Evolutionary conservation across 2,113 vertebrate genomes (phyloP).

Genomic region (Calidris pugnax): DNA sequence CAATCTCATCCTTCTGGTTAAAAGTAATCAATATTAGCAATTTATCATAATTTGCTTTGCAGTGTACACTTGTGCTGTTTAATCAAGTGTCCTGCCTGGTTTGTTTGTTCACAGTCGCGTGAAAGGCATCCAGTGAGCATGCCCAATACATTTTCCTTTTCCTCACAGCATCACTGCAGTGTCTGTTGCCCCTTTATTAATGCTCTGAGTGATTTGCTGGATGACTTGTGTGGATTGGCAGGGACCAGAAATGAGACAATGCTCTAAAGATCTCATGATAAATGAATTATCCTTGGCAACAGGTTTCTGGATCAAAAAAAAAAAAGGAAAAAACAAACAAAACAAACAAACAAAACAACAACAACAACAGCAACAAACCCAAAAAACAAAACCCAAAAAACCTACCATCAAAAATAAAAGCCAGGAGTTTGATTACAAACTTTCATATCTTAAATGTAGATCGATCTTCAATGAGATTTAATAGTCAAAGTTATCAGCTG

Average conservation of each 20-base stretch:
- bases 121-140: constrained; percentile 21
- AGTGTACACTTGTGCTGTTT: constrained; percentile 9
- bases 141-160: not conserved
- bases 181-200: not conserved
- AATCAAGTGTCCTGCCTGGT: constrained; percentile 25
- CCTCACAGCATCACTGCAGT: not conserved
- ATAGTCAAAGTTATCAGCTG: not conserved
- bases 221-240: not conserved
- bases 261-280: not conserved
- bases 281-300: not conserved
- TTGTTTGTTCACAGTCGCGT: constrained; percentile 42
- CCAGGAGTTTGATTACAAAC: not conserved
- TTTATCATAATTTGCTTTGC: constrained; percentile 52
- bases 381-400: too few species aligned
- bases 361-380: too few species aligned
- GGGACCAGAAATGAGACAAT: not conserved
- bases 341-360: too few species aligned
- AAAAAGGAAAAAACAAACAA: too few species aligned
- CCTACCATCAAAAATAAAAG: not conserved
- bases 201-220: not conserved
- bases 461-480: not conserved
- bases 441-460: not conserved
- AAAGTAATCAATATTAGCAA: constrained; percentile 55
- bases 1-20: constrained; percentile 20
- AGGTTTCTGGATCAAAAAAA: not conserved